A percentile compares a stretch with the other conserved stretches of the same genome.
phyloP scores from a whole-genome alignment of 2,888 invertebrate species.

The Noctuana brunneofusca region DNA sequence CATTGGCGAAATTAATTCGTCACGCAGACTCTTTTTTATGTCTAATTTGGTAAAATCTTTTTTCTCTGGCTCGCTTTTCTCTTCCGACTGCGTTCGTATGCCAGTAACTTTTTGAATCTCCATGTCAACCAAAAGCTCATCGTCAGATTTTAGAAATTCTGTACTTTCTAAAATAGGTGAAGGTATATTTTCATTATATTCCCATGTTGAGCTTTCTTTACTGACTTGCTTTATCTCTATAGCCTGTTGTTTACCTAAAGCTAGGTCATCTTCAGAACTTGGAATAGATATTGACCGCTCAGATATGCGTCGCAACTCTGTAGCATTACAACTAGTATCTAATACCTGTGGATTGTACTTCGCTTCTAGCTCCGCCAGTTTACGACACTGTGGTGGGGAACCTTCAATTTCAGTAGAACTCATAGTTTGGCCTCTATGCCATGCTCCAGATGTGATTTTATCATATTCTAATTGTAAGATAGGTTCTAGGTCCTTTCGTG shows the following conservation, averaged over 20 bases:
- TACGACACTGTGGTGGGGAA: conserved; percentile 88
- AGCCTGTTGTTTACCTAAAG: conserved; percentile 76
- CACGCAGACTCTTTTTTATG: conserved; percentile 82
- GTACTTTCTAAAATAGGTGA: conserved; percentile 84
- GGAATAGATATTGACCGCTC: conserved; percentile 90
- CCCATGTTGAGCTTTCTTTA: conserved; percentile 83
- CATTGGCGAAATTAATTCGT: conserved; percentile 86
- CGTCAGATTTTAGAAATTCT: conserved; percentile 84
- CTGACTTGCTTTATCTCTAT: conserved; percentile 76
- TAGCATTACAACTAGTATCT: conserved; percentile 85
- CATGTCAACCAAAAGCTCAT: conserved; percentile 80
- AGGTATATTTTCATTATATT: conserved; percentile 85
- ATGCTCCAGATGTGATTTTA: conserved; percentile 85
- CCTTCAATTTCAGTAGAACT: conserved; percentile 91
- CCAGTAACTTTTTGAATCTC: conserved; percentile 83
- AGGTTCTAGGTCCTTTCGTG: conserved; percentile 89
- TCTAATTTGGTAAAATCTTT: conserved; percentile 60
- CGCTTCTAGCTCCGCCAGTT: conserved; percentile 84
- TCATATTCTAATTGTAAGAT: conserved; percentile 88
- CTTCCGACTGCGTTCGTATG: conserved; percentile 57
- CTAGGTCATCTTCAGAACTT: conserved; percentile 89
- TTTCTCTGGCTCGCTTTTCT: conserved; percentile 61
- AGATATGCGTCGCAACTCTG: conserved; percentile 87
- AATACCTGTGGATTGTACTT: conserved; percentile 85
- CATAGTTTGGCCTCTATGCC: conserved; percentile 88